phyloP scores from a whole-genome alignment of 2,888 invertebrate species.

The Drosophila paranaensis region DNA sequence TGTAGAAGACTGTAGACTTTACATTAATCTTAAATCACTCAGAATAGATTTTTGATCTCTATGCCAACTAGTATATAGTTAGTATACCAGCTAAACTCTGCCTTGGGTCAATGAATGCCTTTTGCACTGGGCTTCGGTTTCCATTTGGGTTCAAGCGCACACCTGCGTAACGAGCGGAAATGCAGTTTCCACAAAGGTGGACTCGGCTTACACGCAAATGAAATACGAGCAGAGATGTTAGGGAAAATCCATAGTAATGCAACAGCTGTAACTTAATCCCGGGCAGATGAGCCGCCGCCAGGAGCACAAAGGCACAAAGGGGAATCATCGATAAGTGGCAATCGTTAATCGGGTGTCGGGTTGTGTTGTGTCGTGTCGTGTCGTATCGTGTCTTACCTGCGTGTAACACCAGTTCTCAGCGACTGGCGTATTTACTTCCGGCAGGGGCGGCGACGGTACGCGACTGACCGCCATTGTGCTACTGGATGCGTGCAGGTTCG shows the following conservation, averaged over 20 bases:
- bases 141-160: slow-evolving; percentile 9
- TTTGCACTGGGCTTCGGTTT: slow-evolving; percentile 9
- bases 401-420: slow-evolving; percentile 99
- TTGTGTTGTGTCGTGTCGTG: too few species aligned
- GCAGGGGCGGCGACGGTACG: slow-evolving; percentile 97
- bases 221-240: slow-evolving; percentile 51
- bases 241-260: slow-evolving; percentile 71
- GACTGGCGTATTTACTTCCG: slow-evolving; percentile 98
- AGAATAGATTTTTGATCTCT: too few species aligned
- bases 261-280: slow-evolving; percentile 62
- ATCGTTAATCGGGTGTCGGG: slow-evolving; percentile 1
- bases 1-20: neutral
- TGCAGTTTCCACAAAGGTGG: slow-evolving; percentile 60
- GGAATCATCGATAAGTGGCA: neutral
- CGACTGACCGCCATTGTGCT: slow-evolving; percentile 98
- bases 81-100: neutral
- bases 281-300: slow-evolving; percentile 3
- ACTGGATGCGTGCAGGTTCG: slow-evolving; percentile 91
- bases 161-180: slow-evolving; percentile 62
- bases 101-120: neutral
- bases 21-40: neutral
- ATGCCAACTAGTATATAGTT: neutral
- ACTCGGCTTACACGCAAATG: slow-evolving; percentile 57
- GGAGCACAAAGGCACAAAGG: neutral
- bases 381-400: slow-evolving; percentile 92